Evolutionary conservation across 2,888 invertebrate species (phyloP), one percentile per base, ranked within the genome.

Genomic region (Eupithecia abbreviata): DNA sequence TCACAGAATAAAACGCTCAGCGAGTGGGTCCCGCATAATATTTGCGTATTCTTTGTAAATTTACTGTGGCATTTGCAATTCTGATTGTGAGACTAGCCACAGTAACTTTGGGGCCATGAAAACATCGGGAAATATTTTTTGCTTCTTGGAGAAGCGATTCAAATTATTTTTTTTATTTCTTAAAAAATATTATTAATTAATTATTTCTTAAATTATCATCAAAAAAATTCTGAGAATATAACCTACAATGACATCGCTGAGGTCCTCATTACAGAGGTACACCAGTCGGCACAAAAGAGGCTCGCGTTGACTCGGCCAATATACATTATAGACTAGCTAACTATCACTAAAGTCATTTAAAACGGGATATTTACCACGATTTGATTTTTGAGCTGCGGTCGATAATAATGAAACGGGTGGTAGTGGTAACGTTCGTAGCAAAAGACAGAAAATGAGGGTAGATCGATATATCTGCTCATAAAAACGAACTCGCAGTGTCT

Each of bases 31-130:
- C 90, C 86, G 91, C 88, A 92, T 92, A 92, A 92, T 91, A 90
- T 91, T 87, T 86, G 80, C 87, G 90, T 90, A 90, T 91, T 91
- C 91, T 92, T 92, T 90, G 90, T 86, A 88, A 91, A 91, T 91
- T 91, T 89, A 89, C 89, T 87, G 82, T 79, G 76, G 78, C 85
- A 92, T 92, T 92, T 91, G 92, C 92, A 92, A 92, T 88, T 90
- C 91, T 86, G 87, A 91, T 91, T 84, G 79, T 79, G 77, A 84
- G 83, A 82, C 84, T 84, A 81, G 83, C 82, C 79, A 79, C 82
- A 80, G 83, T 85, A 84, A 82, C 82, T 74, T 55, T 12, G 3
- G 58, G 75, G 75, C 77, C 75, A 77, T 47, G 58, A 77, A 73
- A 70, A 42, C 7, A 62, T 4, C 30, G 42, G 45, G n/a, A 2